Conservation (phyloP, 2,797 vertebrate species). For the Peromyscus eremicus region DNA sequence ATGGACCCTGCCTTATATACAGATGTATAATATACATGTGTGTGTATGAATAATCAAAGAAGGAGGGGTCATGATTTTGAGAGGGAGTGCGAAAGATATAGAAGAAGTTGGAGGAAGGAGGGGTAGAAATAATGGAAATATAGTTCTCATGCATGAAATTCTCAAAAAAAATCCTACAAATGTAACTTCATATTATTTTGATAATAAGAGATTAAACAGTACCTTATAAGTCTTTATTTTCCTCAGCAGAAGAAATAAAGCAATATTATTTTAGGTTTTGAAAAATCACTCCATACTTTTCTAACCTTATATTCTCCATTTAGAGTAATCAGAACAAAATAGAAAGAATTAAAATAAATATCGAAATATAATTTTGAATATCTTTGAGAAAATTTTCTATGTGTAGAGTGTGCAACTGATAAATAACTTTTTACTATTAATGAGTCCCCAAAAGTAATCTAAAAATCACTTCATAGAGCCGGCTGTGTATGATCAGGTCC, state of each 20-base stretch:
- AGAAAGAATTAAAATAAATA: slow-evolving; percentile 43
- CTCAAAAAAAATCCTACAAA: not conserved
- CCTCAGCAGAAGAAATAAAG: not conserved
- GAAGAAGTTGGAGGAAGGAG: not conserved
- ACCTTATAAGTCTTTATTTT: not conserved
- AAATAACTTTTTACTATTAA: slow-evolving; percentile 38
- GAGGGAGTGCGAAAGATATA: not conserved
- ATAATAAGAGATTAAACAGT: not conserved
- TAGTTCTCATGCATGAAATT: not conserved
- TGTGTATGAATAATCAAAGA: not conserved
- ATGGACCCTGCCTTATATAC: not conserved
- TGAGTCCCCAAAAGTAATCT: slow-evolving; percentile 45
- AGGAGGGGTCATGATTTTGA: not conserved
- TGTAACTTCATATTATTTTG: not conserved
- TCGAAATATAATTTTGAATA: slow-evolving; percentile 55
- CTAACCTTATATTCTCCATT: not conserved
- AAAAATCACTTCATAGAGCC: not conserved
- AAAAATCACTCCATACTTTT: not conserved
- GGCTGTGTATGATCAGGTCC: slow-evolving; percentile 13
- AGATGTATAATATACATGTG: not conserved
- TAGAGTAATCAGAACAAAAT: slow-evolving; percentile 2
- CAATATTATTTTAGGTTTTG: not conserved
- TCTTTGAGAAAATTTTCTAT: slow-evolving; percentile 4
- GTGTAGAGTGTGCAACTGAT: not conserved
- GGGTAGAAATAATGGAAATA: not conserved